These are phyloP conservation scores for Phalloptychus januarius DNA, from an alignment of 2,797 vertebrate species.

Conservation along the genomic window DNA sequence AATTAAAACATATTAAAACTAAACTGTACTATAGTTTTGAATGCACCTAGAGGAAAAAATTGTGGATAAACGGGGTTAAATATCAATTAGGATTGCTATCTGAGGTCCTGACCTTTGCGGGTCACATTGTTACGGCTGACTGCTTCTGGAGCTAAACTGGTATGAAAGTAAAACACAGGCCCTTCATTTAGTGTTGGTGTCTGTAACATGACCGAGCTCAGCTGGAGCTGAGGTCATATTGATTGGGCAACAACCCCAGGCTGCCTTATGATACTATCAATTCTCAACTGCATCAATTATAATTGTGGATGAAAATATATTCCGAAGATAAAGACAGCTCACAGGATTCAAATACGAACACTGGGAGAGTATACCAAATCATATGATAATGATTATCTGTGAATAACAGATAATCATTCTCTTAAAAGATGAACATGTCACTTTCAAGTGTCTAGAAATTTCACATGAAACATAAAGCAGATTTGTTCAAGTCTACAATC, in stretches of 20 bases:
- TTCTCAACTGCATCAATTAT: constrained; percentile 61
- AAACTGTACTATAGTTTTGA: too few relatives aligned
- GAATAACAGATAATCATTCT: not conserved
- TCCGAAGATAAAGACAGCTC: not conserved
- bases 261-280: constrained; percentile 64
- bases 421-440: not conserved
- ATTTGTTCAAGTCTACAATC: not conserved
- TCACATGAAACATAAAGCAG: not conserved
- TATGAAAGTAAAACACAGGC: constrained; percentile 25
- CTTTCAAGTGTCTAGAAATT: not conserved
- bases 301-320: constrained; percentile 39
- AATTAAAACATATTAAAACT: not conserved
- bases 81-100: too few relatives aligned
- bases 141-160: constrained; percentile 37
- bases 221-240: constrained; percentile 54
- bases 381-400: not conserved
- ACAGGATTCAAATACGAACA: constrained; percentile 9
- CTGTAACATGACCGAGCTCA: constrained; percentile 49
- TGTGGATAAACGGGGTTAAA: too few relatives aligned
- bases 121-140: constrained; percentile 11
- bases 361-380: not conserved
- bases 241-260: constrained; percentile 58
- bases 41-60: too few relatives aligned
- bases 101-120: too few relatives aligned
- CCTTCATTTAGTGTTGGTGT: constrained; percentile 32